These are phyloP conservation scores for Nesospiza acunhae DNA, from an alignment of 2,113 vertebrate species.

Conservation along the genomic window DNA sequence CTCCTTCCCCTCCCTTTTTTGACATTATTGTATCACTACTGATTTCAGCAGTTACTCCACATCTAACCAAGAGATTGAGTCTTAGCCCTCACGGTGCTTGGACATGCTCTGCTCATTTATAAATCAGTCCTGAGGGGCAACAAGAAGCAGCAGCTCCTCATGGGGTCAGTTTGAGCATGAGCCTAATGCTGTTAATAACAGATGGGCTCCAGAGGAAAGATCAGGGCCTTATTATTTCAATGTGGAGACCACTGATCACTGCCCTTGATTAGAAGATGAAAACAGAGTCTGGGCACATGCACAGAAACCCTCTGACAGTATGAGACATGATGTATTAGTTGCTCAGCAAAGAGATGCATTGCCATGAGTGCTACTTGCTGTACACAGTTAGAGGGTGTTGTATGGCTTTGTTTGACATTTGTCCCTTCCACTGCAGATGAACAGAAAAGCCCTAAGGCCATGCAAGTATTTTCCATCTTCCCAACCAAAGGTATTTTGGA, in stretches of 20 bases:
- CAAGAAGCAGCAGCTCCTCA: background rate
- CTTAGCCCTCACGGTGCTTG: background rate
- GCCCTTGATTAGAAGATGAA: background rate
- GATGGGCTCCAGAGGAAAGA: background rate
- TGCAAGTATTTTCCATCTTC: conserved; percentile 74
- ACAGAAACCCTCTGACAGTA: background rate
- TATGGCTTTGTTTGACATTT: background rate
- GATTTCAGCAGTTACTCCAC: background rate
- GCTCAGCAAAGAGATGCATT: background rate
- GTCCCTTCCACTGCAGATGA: conserved; percentile 31
- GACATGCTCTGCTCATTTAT: background rate
- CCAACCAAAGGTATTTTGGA: conserved; percentile 79
- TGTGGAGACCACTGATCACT: background rate
- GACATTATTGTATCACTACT: background rate
- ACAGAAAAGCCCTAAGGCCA: background rate
- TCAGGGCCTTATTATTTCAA: background rate
- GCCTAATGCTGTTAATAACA: background rate
- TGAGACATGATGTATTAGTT: background rate
- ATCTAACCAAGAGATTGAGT: background rate
- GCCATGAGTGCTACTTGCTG: background rate
- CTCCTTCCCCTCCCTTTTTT: background rate
- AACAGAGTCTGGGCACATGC: background rate
- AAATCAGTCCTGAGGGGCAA: background rate
- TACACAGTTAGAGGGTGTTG: background rate
- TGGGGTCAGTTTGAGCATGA: background rate